Evolutionary conservation across 64 coral and sea anemone species (phyloP), one percentile per base, ranked within the genome.

Genomic region (Trachythela sp.): DNA sequence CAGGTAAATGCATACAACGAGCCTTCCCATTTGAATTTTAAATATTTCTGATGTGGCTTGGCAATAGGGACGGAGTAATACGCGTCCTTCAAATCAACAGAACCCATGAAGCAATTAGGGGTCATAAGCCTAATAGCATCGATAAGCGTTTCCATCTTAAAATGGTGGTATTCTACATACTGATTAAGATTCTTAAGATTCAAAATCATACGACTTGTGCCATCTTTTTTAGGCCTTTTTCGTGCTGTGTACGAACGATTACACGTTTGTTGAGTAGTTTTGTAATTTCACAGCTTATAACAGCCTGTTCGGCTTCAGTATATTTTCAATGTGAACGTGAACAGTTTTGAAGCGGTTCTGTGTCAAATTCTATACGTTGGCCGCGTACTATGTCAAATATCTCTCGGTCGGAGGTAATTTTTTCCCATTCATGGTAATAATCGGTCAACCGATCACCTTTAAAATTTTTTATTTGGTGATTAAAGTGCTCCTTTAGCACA

Each of bases 401-500:
- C 32, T 83, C 88, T 48, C 39, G 60, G 9, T 80, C 88, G 33
- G 40, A 77, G 13, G 70, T 89, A 14, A 80, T 77, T 80, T 51
- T 77, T 54, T 80, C 39, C 71, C 68, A 89, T 48, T 45, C 11
- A 33, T 42, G 40, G 40, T 27, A 31, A 49, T 76, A 89, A 42
- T 51, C 9, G n/a, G 0, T 24, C 41, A 89, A 43, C 37, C 64
- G 68, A 76, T 60, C 41, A 43, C 67, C 43, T 77, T 89, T n/a
- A n/a, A 42, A 72, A 89, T 48, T 29, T 18, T 27, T 32, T 51
- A 77, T 77, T 77, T 77, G 71, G 71, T 13, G 5, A 35, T 5
- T 77, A 77, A 77, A 77, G 17, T 34, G 71, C 0, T 77, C 5
- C 31, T 35, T 77, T 8, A 0, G 71, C 17, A 35, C 0, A 13